Evolutionary conservation across 53 echinoderm and acorn worm species (phyloP).

Genomic region (Crossaster papposus): DNA sequence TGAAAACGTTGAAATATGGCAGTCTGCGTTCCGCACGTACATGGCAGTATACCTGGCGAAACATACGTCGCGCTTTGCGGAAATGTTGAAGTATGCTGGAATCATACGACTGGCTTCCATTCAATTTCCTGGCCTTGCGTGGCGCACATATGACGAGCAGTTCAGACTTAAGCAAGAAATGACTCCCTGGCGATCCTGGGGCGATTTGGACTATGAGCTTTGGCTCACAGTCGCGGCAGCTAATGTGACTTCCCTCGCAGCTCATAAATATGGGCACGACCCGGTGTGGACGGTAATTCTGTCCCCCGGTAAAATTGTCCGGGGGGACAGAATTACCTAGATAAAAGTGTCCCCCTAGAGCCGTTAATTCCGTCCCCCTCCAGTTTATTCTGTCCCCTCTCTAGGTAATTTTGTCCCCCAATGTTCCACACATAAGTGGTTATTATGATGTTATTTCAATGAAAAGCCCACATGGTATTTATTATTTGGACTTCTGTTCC

Average conservation of each 20-base stretch:
- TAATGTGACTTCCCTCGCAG: not conserved
- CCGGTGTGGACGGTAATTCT: no score
- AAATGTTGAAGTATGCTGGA: slow-evolving; percentile 52
- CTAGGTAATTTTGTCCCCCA: no score
- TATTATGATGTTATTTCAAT: no score
- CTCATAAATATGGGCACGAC: not conserved
- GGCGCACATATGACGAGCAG: slow-evolving; percentile 54
- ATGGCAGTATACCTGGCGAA: slow-evolving; percentile 31
- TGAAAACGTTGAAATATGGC: slow-evolving; percentile 4
- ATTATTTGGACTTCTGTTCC: no score
- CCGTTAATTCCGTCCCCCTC: no score
- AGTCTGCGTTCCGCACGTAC: slow-evolving; percentile 37
- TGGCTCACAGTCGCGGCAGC: slow-evolving; percentile 6
- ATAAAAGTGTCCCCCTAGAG: no score
- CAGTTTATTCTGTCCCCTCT: no score
- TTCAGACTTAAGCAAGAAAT: slow-evolving; percentile 32
- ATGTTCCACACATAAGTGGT: no score
- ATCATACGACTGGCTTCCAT: not conserved
- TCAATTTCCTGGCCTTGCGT: slow-evolving; percentile 30
- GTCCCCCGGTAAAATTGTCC: no score
- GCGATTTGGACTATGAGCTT: not conserved
- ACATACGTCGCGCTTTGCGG: slow-evolving; percentile 16
- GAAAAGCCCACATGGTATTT: no score
- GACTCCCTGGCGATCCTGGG: not conserved
- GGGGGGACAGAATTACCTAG: no score